These are phyloP conservation scores for Eulemur macaco DNA, from an alignment of 2,113 vertebrate species.

Conservation along the genomic window DNA sequence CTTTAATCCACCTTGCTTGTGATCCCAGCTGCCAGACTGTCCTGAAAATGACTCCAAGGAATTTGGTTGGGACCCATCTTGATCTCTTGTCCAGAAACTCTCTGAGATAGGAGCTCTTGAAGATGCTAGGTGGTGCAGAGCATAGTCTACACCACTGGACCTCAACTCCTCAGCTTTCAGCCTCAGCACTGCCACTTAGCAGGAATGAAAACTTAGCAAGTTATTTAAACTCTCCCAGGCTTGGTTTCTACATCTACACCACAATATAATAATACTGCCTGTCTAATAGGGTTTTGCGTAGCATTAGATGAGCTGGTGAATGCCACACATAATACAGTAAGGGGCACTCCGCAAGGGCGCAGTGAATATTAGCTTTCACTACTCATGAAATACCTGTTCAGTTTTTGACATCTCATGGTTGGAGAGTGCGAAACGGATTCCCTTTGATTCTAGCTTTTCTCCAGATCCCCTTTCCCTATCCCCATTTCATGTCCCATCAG, in stretches of 20 bases:
- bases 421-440: not conserved
- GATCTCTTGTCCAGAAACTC: not conserved
- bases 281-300: not conserved
- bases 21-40: not conserved
- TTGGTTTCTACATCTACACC: not conserved
- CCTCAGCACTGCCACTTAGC: too few relatives aligned
- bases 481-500: not conserved
- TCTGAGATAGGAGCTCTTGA: not conserved
- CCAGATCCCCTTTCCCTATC: not conserved
- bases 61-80: not conserved
- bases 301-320: not conserved
- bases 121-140: rapidly evolving
- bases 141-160: not conserved
- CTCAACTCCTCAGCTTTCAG: not conserved
- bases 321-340: not conserved
- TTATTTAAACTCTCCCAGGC: not conserved
- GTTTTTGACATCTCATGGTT: not conserved
- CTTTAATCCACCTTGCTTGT: not conserved
- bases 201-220: not conserved
- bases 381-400: not conserved
- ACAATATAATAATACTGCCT: not conserved
- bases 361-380: not conserved
- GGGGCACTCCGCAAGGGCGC: not conserved
- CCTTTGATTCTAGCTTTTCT: not conserved
- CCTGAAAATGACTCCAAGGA: not conserved